Conservation (phyloP, 2,797 vertebrate species). For the Schizothorax lantsangensis region DNA sequence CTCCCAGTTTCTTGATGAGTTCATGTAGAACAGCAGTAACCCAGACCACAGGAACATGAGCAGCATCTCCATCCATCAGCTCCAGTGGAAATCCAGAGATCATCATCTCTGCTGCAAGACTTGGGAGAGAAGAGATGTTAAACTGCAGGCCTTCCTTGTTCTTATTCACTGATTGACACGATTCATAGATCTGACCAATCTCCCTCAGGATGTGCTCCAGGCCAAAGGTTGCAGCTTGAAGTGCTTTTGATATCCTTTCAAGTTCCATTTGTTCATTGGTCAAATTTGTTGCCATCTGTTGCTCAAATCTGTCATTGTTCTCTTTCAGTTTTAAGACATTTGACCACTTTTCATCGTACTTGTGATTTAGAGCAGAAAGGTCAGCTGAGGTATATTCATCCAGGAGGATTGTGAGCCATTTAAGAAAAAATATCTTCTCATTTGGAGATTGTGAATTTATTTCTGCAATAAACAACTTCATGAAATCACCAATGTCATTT, state of each 20-base stretch:
- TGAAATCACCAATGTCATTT: neutral
- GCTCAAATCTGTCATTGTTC: neutral
- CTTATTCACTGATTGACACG: neutral
- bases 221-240: constrained; percentile 23
- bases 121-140: neutral
- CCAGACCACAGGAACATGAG: constrained; percentile 72
- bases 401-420: constrained; percentile 28
- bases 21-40: constrained; percentile 68
- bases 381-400: constrained; percentile 15
- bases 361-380: constrained; percentile 62
- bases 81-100: constrained; percentile 21
- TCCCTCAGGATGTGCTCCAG: constrained; percentile 32
- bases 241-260: neutral
- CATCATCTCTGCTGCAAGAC: constrained; percentile 26
- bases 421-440: constrained; percentile 22
- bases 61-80: constrained; percentile 60
- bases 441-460: neutral
- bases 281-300: neutral
- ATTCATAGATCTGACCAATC: constrained; percentile 3
- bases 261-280: neutral
- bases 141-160: neutral
- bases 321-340: constrained; percentile 34
- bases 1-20: constrained; percentile 66
- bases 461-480: constrained; percentile 11
- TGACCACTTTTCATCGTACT: constrained; percentile 66